Base-by-base conservation (phyloP, 2,888 invertebrate species). In the Drosophila trichaetosa region DNA sequence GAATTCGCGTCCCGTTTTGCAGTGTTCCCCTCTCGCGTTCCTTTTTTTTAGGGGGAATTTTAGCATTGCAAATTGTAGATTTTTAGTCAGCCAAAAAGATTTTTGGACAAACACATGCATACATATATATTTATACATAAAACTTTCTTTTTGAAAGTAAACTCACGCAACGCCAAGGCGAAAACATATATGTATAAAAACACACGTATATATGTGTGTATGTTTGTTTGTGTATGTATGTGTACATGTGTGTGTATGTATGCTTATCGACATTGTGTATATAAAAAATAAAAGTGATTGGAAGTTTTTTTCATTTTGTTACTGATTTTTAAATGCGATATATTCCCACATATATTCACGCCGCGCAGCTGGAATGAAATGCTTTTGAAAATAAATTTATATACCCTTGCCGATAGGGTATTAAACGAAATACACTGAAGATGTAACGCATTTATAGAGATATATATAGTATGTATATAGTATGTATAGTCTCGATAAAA, bases 41-140 rank as follows among this genome's bases (percentile, higher is more conserved):
- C 33, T 56, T 54, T 33, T 51, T 54, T 56, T 89, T 89, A 16
- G 13, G 34, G 34, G 38, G 16, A 21, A 36, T 76, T 90, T 90
- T 89, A 34, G 84, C 89, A 90, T 66, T 87, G 87, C 90, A 87
- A 89, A 90, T 90, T 82, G 59, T 83, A 80, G 82, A 87, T 87
- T 88, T 69, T 46, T 62, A 62, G 53, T 42, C 49, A 53, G 51
- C 29, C 42, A 60, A 59, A 65, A 56, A 56, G 48, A 57, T 67
- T 54, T 67, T 68, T 49, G 27, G 49, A 31, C 69, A 68, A 53
- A 36, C 3, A 24, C 24, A 53, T 8, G 24, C 16, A 34, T 5
- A 24, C 3, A 53, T 3, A 31, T 6, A 54, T 11, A 24, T 54
- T 18, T 46, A 16, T 24, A 24, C 46, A 46, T 24, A 8, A 46